Percentiles rank a stretch among this genome's conserved stretches.
These are phyloP conservation scores for Cynodonichthys magdalenae DNA, from an alignment of 2,797 vertebrate species.

Conservation along the genomic window DNA sequence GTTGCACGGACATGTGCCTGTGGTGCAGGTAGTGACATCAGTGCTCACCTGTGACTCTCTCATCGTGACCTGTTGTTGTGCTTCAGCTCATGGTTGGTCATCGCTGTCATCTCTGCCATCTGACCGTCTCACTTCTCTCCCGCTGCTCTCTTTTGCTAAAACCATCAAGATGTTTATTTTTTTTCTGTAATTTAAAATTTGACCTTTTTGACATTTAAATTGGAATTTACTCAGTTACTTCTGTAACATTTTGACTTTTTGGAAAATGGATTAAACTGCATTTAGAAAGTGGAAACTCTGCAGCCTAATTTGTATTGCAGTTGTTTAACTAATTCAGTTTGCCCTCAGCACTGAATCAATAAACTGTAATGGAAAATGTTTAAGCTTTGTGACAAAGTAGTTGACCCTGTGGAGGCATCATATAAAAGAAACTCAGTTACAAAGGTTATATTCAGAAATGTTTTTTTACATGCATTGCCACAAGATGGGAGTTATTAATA, in stretches of 20 bases:
- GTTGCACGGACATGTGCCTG: constrained; percentile 98
- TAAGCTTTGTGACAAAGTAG: constrained; percentile 3
- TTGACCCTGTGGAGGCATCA: constrained; percentile 14
- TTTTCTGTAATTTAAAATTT: not conserved
- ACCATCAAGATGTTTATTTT: not conserved
- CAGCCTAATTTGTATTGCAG: constrained; percentile 62
- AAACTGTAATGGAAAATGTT: constrained; percentile 39
- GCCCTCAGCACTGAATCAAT: constrained; percentile 54
- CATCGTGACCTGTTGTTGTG: constrained; percentile 59
- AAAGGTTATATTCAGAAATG: constrained; percentile 11
- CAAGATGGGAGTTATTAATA: constrained; percentile 1
- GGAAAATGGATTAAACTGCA: constrained; percentile 40
- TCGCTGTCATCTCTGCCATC: constrained; percentile 58
- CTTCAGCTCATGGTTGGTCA: constrained; percentile 61
- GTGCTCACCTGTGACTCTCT: constrained; percentile 63
- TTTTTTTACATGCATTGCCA: not conserved
- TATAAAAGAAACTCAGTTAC: constrained; percentile 10
- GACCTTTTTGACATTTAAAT: constrained; percentile 5
- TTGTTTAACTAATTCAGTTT: constrained; percentile 54
- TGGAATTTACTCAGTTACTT: not conserved
- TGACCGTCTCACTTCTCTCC: constrained; percentile 40
- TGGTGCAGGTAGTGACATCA: constrained; percentile 93
- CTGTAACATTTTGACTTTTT: constrained; percentile 34
- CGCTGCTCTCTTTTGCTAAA: constrained; percentile 1
- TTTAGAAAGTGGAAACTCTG: constrained; percentile 47